Base-by-base conservation (phyloP, 2,888 invertebrate genomes). In the Cheilosia scutellata region DNA sequence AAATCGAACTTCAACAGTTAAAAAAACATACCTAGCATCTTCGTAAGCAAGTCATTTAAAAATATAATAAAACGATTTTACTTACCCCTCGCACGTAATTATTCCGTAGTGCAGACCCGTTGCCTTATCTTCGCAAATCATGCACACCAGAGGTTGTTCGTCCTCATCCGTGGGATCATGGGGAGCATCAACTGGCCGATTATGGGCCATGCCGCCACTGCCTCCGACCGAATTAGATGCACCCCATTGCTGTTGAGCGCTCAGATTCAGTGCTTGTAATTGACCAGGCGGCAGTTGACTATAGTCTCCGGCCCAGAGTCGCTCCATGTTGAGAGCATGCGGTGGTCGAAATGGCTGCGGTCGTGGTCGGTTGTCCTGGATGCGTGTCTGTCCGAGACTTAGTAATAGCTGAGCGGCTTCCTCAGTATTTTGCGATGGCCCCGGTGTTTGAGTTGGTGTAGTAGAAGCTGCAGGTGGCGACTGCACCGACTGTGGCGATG, bases 91-190 rank as follows among this genome's bases (percentile, higher is more conserved):
- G 93, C 99, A 99, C 76, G 99, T 99, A 91, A 99, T 98, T 92
- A 99, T 99, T 87, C 99, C 99, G 91, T 99, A 99, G 93, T 99
- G 99, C 76, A 99, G 94, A 37, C 99, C 99, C 3, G 99, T 98
- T 70, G 99, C 98, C 91, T 98, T 98, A 92, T 99, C 99, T 92
- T 98, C 98, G 93, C 99, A 99, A 90, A 99, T 99, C 97, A 98
- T 98, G 92, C 98, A 99, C 88, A 98, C 97, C 96, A 98, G 96
- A 13, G 97, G 98, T 92, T 97, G 97, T 89, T 98, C 98, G 89
- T 97, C 97, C 89, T 98, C 98, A 88, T 96, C 95, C 20, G 90
- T 92, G 77, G 90, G 91, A 87, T 90, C 91, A 57, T 92, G 92
- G 0, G 91, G 89, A 53, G 90, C 89, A 74, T 92, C 92, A 1